phyloP scores from a whole-genome alignment of 1,140 invertebrate species.

The Metaphire vulgaris region DNA sequence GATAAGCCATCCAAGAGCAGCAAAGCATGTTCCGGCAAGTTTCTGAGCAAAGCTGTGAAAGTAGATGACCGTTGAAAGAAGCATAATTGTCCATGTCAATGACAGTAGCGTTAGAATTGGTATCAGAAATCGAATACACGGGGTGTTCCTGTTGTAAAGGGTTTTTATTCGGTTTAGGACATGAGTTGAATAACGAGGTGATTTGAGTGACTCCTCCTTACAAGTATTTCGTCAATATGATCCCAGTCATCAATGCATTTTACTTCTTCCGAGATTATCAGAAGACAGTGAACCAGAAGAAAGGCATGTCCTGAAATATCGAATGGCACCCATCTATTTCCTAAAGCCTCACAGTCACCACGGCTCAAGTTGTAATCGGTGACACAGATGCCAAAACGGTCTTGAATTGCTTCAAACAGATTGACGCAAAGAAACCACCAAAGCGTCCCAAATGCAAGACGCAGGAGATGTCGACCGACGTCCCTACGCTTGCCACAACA shows the following conservation, averaged over 20 bases:
- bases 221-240: conserved; percentile 64
- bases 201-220: conserved; percentile 62
- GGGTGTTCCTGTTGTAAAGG: conserved; percentile 61
- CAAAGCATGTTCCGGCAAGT: conserved; percentile 75
- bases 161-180: conserved; percentile 35
- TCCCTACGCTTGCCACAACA: conserved; percentile 68
- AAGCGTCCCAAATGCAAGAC: conserved; percentile 74
- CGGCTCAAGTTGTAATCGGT: conserved; percentile 18
- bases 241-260: conserved; percentile 82
- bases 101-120: conserved; percentile 64
- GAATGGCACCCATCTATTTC: conserved; percentile 71
- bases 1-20: conserved; percentile 81
- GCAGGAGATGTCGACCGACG: conserved; percentile 61
- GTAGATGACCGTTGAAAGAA: conserved; percentile 81
- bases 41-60: conserved; percentile 94
- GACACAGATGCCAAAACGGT: conserved; percentile 72
- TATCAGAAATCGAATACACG: conserved; percentile 72
- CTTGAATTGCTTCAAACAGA: conserved; percentile 74
- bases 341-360: conserved; percentile 37
- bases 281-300: conserved; percentile 82
- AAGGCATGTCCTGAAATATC: conserved; percentile 94
- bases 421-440: conserved; percentile 83
- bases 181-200: conserved; percentile 35
- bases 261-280: conserved; percentile 84
- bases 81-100: conserved; percentile 87